Conservation (phyloP, 2,113 vertebrate genomes). For the Trematomus loennbergii region DNA sequence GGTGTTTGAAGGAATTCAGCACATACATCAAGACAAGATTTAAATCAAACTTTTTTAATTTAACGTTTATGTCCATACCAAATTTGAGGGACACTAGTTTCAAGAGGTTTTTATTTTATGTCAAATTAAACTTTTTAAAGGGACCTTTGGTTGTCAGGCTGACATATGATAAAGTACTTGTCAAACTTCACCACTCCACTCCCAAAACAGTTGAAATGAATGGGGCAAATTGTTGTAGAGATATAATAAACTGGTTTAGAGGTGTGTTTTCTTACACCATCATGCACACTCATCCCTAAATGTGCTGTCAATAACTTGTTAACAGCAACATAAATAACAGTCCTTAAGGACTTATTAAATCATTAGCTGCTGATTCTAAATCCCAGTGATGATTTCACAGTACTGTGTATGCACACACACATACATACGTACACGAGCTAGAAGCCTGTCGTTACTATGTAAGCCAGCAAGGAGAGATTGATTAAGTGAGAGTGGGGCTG, state of each 20-base stretch:
- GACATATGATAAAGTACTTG: too few relatives aligned
- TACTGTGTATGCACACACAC: neutral
- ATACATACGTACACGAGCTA: neutral
- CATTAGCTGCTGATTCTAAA: neutral
- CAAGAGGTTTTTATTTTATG: neutral
- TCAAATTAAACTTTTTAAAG: neutral
- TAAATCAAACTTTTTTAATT: too few relatives aligned
- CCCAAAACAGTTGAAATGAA: neutral
- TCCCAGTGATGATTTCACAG: neutral
- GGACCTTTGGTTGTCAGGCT: neutral
- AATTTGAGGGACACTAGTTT: neutral
- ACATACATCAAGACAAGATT: neutral
- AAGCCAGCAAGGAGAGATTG: slow-evolving; percentile 26
- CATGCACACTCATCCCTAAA: too few relatives aligned
- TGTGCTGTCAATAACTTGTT: neutral
- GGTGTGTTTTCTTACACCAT: neutral
- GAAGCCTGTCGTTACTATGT: slow-evolving; percentile 26
- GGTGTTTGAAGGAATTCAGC: neutral
- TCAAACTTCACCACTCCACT: too few relatives aligned
- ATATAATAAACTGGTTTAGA: neutral
- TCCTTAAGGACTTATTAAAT: neutral
- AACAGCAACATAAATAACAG: too few relatives aligned
- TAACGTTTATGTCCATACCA: neutral
- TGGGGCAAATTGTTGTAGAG: neutral
- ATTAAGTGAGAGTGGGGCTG: slow-evolving; percentile 12